Evolutionary conservation across 2,113 vertebrate genomes (phyloP).

Genomic region (Hemichromis elongatus): DNA sequence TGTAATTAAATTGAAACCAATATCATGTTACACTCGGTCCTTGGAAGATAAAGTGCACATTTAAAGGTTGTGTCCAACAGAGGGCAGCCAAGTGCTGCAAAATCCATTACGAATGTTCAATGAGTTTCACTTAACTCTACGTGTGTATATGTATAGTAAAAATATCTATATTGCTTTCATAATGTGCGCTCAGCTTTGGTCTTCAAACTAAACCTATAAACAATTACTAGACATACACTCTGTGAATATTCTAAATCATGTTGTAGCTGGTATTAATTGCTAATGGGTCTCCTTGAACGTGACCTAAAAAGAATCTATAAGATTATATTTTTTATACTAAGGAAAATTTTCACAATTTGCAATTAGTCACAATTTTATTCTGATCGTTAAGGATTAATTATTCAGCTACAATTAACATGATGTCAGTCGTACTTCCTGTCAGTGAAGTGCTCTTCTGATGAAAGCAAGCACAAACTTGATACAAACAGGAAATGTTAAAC

Average conservation of each 20-base stretch:
- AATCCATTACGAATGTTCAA: not conserved
- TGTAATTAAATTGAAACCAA: not conserved
- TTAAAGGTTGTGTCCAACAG: constrained; percentile 38
- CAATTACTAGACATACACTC: not conserved
- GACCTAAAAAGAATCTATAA: constrained; percentile 13
- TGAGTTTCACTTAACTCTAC: not conserved
- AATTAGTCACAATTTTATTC: constrained; percentile 31
- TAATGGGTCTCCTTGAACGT: not conserved
- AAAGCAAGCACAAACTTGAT: constrained; percentile 32
- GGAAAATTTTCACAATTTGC: constrained; percentile 19
- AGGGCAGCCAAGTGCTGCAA: constrained; percentile 59
- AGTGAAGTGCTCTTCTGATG: constrained; percentile 55
- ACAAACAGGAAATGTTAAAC: too few relatives aligned
- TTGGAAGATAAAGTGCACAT: not conserved
- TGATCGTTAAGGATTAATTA: constrained; percentile 61
- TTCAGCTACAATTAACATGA: constrained; percentile 69
- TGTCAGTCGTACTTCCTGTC: constrained; percentile 69
- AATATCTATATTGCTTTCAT: constrained; percentile 3
- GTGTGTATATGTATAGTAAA: not conserved
- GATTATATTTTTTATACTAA: constrained; percentile 24
- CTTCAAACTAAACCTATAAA: not conserved
- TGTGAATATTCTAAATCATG: not conserved
- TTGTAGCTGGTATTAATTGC: constrained; percentile 15
- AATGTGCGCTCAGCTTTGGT: not conserved
- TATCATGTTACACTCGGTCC: not conserved